Base-by-base conservation (phyloP, 2,888 invertebrate genomes). In the Merodon equestris region DNA sequence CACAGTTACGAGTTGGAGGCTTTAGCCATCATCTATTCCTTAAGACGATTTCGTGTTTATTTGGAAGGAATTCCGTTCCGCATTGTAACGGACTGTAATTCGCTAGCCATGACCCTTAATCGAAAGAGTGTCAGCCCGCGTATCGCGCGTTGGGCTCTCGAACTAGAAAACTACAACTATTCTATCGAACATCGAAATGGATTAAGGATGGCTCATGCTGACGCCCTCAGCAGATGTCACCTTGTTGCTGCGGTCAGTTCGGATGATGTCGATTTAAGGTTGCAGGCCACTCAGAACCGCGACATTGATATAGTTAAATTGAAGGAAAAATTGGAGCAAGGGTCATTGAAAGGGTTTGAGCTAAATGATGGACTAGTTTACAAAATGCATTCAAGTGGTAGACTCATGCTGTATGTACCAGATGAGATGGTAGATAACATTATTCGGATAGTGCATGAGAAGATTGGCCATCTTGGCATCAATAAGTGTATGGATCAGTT, bases 91-190 rank as follows among this genome's bases (percentile, higher is more conserved):
- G 87, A 87, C 61, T 88, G 86, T 67, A 81, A 84, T 1, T 85
- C 86, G 1, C 79, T 87, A 9, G 85, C 85, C 86, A 85, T 40
- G 12, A 40, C 40, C 5, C n/a, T 27, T 7, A 27, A 27, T 7
- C 3, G 7, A 27, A 27, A 27, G 7, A 27, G n/a, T n/a, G n/a
- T n/a, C n/a, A n/a, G n/a, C n/a, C n/a, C n/a, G n/a, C n/a, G n/a
- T n/a, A 84, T 86, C 9, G 85, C 85, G 4, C 57, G 84, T 7
- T 86, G 85, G 86, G 84, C 84, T 57, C 57, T 85, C 9, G 45
- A 81, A 12, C 75, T 86, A 0, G 83, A 86, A 50, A 84, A 86
- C 0, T 87, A 81, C 34, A 82, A 40, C n/a, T 40, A 9, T n/a
- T 40, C 40, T 3, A 40, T 40, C 40, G 40, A 40, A 9, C 83